Base-by-base conservation (phyloP, 2,888 invertebrate genomes). In the Drosophila kambysellisi region DNA sequence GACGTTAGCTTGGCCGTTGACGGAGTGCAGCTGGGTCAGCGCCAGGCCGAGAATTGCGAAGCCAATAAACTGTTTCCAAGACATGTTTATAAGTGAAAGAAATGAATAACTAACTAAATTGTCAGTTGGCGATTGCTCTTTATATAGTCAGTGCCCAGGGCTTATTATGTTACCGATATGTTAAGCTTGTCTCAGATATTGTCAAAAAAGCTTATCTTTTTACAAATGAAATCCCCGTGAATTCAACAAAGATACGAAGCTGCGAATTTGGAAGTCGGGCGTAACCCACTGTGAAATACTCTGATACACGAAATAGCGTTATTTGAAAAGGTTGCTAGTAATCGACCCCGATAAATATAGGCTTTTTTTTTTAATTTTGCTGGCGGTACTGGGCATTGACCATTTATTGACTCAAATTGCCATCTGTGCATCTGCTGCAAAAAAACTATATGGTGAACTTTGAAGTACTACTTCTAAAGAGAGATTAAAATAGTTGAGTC, bases 31-130 rank as follows among this genome's bases (percentile, higher is more conserved):
- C 59, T 68, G 69, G 29, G n/a, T 17, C 33, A 48, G 17, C 5
- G 46, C 29, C 8, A 70, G 69, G n/a, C 9, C 33, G 20, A 70
- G 33, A n/a, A 68, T 30, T 5, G 69, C 69, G 12, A 39, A 41
- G 3, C 29, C 46, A 48, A 70, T 37, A 3, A 78, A 39, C 32
- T 69, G 35, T 30, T 25, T 6, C 46, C 46, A 46, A 15, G 25
- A 46, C 46, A 46, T 46, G 15, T 8, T 25, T 15, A 1, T 4
- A 2, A 25, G 9, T 46, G 8, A 25, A 2, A 15, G 0, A 20
- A 20, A 15, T 46, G 1, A 0, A 15, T 2, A 15, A 25, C 25
- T 46, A 15, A 46, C 25, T 25, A 15, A 46, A 46, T 15, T 2
- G 15, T 15, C 2, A 8, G 25, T 4, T 8, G 8, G 2, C 1